Evolutionary conservation across 2,888 invertebrate species (phyloP).

Genomic region (Cantharis rufa): DNA sequence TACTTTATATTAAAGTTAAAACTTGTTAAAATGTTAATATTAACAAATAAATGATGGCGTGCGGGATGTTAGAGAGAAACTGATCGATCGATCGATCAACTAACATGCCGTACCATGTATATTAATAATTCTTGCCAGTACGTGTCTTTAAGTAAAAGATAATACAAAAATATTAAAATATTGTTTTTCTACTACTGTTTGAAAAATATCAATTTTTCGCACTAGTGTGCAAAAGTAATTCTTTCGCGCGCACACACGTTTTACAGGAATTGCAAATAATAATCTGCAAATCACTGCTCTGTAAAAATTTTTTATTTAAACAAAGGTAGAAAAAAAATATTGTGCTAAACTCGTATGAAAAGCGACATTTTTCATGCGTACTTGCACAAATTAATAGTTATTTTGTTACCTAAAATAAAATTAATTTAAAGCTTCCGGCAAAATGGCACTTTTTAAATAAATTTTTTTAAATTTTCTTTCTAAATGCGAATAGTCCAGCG

Average conservation of each 20-base stretch:
- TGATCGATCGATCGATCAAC: not conserved
- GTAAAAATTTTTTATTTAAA: too few species aligned
- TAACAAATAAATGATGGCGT: not conserved
- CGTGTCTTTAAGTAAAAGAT: not conserved
- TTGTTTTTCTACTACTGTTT: not conserved
- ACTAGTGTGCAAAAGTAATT: too few species aligned
- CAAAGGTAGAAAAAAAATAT: too few species aligned
- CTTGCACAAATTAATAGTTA: too few species aligned
- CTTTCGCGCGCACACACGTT: too few species aligned
- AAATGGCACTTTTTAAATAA: too few species aligned
- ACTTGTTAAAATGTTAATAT: not conserved
- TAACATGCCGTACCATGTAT: not conserved
- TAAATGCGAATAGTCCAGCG: not conserved
- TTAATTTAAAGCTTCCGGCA: not conserved
- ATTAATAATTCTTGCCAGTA: not conserved
- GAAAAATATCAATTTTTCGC: too few species aligned
- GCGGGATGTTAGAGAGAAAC: not conserved
- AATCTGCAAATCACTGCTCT: too few species aligned
- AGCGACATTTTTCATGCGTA: too few species aligned
- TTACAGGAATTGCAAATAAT: too few species aligned
- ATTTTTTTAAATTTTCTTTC: not conserved
- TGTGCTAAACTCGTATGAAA: too few species aligned
- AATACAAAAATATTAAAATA: not conserved
- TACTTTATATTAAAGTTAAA: constrained; percentile 2
- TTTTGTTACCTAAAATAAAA: not conserved